Percentiles rank a stretch among this genome's conserved stretches.
These are phyloP conservation scores for Melolontha melolontha DNA, from an alignment of 2,888 invertebrate species.

Conservation along the genomic window DNA sequence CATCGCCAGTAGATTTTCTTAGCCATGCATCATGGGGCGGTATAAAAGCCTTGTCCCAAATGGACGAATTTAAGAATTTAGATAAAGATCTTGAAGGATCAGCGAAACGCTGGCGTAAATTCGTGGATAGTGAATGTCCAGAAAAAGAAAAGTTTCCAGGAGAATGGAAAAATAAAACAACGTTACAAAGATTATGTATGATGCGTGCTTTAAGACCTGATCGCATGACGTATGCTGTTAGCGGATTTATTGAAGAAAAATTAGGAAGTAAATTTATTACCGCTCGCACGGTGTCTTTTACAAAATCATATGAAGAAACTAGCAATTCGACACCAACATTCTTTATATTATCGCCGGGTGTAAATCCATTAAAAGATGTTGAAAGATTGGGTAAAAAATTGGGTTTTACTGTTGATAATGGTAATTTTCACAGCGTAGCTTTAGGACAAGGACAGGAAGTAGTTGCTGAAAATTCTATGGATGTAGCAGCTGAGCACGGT, in stretches of 20 bases:
- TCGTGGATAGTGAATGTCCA: conserved; percentile 91
- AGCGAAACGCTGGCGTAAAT: conserved; percentile 92
- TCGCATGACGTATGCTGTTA: conserved; percentile 94
- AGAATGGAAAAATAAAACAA: conserved; percentile 93
- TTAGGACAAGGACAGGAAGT: conserved; percentile 95
- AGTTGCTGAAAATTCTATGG: conserved; percentile 90
- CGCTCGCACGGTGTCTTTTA: conserved; percentile 82
- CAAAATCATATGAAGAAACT: conserved; percentile 88
- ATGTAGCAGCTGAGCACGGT: conserved; percentile 78
- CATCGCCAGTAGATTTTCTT: conserved; percentile 86
- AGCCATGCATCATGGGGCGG: conserved; percentile 89
- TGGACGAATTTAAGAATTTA: conserved; percentile 84
- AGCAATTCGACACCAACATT: conserved; percentile 88
- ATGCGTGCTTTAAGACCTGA: conserved; percentile 92
- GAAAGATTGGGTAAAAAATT: conserved; percentile 86
- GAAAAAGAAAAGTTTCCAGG: conserved; percentile 95
- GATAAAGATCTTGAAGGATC: conserved; percentile 94
- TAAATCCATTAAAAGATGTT: conserved; percentile 94
- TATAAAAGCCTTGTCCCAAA: conserved; percentile 81
- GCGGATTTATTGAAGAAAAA: conserved; percentile 89
- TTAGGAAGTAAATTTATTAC: conserved; percentile 86
- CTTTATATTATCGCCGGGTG: conserved; percentile 94
- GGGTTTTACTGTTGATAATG: conserved; percentile 82
- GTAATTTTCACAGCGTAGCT: conserved; percentile 93
- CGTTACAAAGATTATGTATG: conserved; percentile 90